Evolutionary conservation across 2,113 vertebrate species (phyloP).

Genomic region (Cyprinodon variegatus): DNA sequence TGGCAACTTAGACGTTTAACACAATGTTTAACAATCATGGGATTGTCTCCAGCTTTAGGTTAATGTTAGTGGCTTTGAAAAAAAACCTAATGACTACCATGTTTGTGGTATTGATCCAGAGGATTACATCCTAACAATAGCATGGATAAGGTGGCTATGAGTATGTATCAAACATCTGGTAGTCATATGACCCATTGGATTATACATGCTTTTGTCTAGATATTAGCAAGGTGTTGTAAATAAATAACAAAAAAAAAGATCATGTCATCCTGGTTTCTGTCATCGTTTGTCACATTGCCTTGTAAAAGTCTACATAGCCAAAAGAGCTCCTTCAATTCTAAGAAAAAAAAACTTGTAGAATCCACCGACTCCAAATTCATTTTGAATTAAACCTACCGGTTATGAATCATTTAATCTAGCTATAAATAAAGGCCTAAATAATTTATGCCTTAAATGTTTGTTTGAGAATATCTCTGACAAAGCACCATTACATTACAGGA

Average conservation of each 20-base stretch:
- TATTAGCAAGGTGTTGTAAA: not conserved
- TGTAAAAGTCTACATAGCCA: not conserved
- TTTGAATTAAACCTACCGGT: not conserved
- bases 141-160: not conserved
- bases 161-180: not conserved
- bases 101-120: not conserved
- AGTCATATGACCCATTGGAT: not conserved
- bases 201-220: not conserved
- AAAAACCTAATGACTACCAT: not conserved
- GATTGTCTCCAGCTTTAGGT: not conserved
- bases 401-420: not conserved
- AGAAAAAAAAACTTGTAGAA: too few relatives aligned
- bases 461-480: too few relatives aligned
- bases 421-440: too few relatives aligned
- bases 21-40: not conserved
- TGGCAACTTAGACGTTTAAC: not conserved
- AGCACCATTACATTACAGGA: too few relatives aligned
- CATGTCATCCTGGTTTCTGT: too few relatives aligned
- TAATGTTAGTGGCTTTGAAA: not conserved
- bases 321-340: too few relatives aligned
- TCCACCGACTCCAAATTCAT: not conserved
- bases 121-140: not conserved
- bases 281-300: not conserved
- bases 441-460: too few relatives aligned
- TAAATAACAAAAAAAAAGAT: not conserved